Evolutionary conservation across 2,888 invertebrate genomes (phyloP).

Genomic region (Quadroppia sp.): DNA sequence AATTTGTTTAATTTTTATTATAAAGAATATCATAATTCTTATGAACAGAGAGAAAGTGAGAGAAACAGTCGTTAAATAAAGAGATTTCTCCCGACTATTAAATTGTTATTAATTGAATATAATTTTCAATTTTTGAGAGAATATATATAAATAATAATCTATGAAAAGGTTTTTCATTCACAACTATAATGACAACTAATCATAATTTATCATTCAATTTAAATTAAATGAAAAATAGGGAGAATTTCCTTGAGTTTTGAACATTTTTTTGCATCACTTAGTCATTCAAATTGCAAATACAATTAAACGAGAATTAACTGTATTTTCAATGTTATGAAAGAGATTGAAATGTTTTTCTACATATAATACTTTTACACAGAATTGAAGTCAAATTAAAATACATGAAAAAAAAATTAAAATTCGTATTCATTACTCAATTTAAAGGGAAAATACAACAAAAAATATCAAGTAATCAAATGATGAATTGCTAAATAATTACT

Average conservation of each 20-base stretch:
- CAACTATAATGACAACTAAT: background rate
- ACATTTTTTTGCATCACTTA: conserved; percentile 19
- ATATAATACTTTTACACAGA: background rate
- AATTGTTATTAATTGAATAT: background rate
- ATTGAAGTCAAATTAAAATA: conserved; percentile 4
- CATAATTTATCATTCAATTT: conserved; percentile 14
- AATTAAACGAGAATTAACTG: conserved; percentile 22
- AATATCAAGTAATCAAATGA: conserved; percentile 29
- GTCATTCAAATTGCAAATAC: conserved; percentile 13
- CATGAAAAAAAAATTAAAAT: no score
- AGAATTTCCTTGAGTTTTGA: conserved; percentile 28
- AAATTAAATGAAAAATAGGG: conserved; percentile 14
- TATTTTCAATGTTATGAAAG: conserved; percentile 13
- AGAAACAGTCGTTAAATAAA: background rate
- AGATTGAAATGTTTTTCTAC: conserved; percentile 2
- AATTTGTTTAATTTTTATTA: background rate
- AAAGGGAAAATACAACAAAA: conserved; percentile 10
- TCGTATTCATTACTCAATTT: background rate
- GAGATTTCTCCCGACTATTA: background rate
- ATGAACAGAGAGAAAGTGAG: background rate
- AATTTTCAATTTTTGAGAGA: background rate
- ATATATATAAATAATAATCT: no score
- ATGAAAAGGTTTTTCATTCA: no score
- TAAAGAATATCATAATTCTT: background rate
- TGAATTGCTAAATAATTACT: conserved; percentile 31